Base-by-base conservation (phyloP, 2,888 invertebrate species). In the Embidobia sp. region DNA sequence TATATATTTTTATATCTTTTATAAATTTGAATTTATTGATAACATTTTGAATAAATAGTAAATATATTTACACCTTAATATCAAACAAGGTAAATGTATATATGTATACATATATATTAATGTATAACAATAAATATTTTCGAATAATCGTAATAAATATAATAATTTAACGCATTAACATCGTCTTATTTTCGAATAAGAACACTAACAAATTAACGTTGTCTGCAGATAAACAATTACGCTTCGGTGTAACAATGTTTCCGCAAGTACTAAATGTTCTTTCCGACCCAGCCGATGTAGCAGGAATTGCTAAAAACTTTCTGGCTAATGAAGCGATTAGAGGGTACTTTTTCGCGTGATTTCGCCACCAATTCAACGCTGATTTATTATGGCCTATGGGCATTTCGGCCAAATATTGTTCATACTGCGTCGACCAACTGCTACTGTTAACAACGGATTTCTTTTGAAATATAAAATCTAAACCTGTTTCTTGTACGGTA, bases 381-480 rank as follows among this genome's bases (percentile, higher is more conserved):
- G 29, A 42, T 19, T 48, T 18, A 15, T 64, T 51, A 8, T 51
- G 40, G n/a, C 18, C 40, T 7, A 64, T 27, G 4, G n/a, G 3
- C 6, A 31, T 13, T 51, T 64, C 63, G 13, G 40, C 29, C 42
- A 31, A 4, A 42, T 64, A 64, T 16, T 40, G 18, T 13, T 57
- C 16, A 29, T 42, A 57, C 11, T 57, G 42, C 8, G 3, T 8
- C 18, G 27, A 27, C 40, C 55, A 55, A 27, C n/a, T 7, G n/a
- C 13, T 46, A 3, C 27, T 5, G 1, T 11, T 2, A 3, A 1
- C 5, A 5, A 10, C 11, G 6, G 42, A 31, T 42, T 22, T 5
- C 4, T 26, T 57, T 44, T 42, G 3, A 44, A 57, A 57, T 42
- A 57, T 57, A 8, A 16, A 57, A 19, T 57, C 57, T 2, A 57